These are phyloP conservation scores for Intellagama lesueurii DNA, from an alignment of 2,797 vertebrate genomes.

Conservation along the genomic window DNA sequence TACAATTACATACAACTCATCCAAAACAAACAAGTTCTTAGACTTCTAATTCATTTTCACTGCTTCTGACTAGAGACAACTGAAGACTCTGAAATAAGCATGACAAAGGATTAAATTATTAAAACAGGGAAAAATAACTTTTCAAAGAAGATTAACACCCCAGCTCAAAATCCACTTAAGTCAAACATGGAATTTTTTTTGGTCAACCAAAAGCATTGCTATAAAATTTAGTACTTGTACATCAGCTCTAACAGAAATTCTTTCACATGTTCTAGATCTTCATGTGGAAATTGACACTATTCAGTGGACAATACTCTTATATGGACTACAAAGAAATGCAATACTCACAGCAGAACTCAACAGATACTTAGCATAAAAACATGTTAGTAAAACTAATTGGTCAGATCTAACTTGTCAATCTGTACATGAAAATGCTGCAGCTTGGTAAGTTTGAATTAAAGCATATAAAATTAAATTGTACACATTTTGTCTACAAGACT, in stretches of 20 bases:
- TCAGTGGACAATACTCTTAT: slow-evolving; percentile 69
- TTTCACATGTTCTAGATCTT: slow-evolving; percentile 59
- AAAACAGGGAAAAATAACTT: slow-evolving; percentile 55
- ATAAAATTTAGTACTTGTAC: slow-evolving; percentile 28
- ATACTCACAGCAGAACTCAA: slow-evolving; percentile 66
- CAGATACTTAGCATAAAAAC: slow-evolving; percentile 62
- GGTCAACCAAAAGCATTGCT: slow-evolving; percentile 52
- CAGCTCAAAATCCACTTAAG: slow-evolving; percentile 59
- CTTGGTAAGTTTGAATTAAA: slow-evolving; percentile 18
- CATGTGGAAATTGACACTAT: slow-evolving; percentile 63
- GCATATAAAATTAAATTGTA: background rate
- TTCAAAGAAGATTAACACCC: slow-evolving; percentile 57
- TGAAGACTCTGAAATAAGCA: slow-evolving; percentile 25
- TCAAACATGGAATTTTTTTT: slow-evolving; percentile 51
- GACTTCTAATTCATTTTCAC: background rate
- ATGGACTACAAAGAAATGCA: slow-evolving; percentile 60
- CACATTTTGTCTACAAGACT: background rate
- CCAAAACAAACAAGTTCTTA: background rate
- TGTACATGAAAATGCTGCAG: slow-evolving; percentile 16
- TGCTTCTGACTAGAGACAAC: slow-evolving; percentile 39
- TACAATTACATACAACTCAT: background rate
- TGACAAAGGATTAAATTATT: slow-evolving; percentile 57
- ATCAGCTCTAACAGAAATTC: slow-evolving; percentile 53
- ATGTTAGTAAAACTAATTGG: slow-evolving; percentile 43
- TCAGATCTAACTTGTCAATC: slow-evolving; percentile 23